Evolutionary conservation across 2,888 invertebrate species (phyloP), one percentile per base, ranked within the genome.

Genomic region (Ethmia dodecea): DNA sequence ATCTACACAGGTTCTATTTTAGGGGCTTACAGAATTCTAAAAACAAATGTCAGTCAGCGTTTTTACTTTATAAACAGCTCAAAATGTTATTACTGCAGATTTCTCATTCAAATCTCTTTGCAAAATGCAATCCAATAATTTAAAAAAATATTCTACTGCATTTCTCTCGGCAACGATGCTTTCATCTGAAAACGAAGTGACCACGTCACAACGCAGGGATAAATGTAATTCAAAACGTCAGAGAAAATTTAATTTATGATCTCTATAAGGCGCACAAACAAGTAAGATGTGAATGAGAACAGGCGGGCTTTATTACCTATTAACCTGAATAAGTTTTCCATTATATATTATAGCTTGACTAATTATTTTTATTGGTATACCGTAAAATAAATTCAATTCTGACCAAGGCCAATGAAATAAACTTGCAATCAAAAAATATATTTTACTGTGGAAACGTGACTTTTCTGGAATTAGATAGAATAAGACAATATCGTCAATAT

Each of bases 171-270:
- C 20, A 26, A 11, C 22, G 27, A 31, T 32, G 33, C 38, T 43
- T 41, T 28, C 32, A 39, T 31, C 34, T 29, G 33, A 43, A 43
- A 46, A 43, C 42, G 38, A 42, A 43, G 42, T 43, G 43, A 38
- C 42, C 42, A 38, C 41, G 37, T 37, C 35, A 38, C 39, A 35
- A 36, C 33, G 27, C 9, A 30, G 29, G 6, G 32, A 32, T 16
- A 32, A 40, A 38, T 37, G 43, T 40, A 48, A 45, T 43, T 42
- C 38, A 37, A 43, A 38, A 40, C 38, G 40, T 29, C 40, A 18
- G 31, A 28, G 39, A 28, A 45, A 48, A 45, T 45, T 48, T 38
- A 45, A 48, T 48, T 48, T 45, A 43, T 45, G 40, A 43, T 43
- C 45, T 40, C 39, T 45, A 38, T 41, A 45, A 31, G 30, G 31